phyloP scores from a whole-genome alignment of 2,888 invertebrate species.

The Diplolepis rosae region DNA sequence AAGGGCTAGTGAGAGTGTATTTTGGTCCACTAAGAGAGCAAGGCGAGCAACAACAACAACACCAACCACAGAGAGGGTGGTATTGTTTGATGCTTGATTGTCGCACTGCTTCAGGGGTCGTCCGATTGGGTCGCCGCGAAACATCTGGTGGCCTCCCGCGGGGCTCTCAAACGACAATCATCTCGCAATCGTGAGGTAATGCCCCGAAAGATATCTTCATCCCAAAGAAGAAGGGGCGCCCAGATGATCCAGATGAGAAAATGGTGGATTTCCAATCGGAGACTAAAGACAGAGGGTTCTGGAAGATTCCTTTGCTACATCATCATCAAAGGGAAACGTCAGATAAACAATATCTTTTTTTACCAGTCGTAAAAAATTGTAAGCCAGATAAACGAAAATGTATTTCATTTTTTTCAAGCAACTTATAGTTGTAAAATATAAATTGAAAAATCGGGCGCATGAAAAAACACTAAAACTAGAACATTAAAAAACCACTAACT shows the following conservation, averaged over 20 bases:
- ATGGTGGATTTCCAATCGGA: conserved; percentile 50
- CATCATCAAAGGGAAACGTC: conserved; percentile 38
- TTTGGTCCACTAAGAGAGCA: conserved; percentile 50
- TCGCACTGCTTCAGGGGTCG: conserved; percentile 70
- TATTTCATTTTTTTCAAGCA: too few species aligned
- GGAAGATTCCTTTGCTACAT: conserved; percentile 45
- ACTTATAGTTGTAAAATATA: too few species aligned
- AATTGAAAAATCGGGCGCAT: too few species aligned
- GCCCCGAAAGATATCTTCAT: conserved; percentile 72
- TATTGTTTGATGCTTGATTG: conserved; percentile 73
- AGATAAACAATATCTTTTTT: neutral
- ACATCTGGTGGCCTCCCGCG: conserved; percentile 73
- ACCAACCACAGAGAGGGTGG: conserved; percentile 61
- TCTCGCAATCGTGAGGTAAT: conserved; percentile 72
- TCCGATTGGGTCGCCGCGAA: conserved; percentile 73
- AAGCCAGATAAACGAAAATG: too few species aligned
- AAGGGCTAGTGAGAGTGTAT: conserved; percentile 55
- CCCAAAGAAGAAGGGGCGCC: conserved; percentile 36
- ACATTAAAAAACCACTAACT: too few species aligned
- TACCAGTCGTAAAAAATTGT: too few species aligned
- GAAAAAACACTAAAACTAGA: too few species aligned
- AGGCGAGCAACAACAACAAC: conserved; percentile 42
- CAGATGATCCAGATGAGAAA: conserved; percentile 42
- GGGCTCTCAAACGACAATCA: conserved; percentile 72
- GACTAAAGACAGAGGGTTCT: conserved; percentile 7